These are phyloP conservation scores for Papilio xuthus DNA, from an alignment of 1,140 invertebrate genomes.

Conservation along the genomic window DNA sequence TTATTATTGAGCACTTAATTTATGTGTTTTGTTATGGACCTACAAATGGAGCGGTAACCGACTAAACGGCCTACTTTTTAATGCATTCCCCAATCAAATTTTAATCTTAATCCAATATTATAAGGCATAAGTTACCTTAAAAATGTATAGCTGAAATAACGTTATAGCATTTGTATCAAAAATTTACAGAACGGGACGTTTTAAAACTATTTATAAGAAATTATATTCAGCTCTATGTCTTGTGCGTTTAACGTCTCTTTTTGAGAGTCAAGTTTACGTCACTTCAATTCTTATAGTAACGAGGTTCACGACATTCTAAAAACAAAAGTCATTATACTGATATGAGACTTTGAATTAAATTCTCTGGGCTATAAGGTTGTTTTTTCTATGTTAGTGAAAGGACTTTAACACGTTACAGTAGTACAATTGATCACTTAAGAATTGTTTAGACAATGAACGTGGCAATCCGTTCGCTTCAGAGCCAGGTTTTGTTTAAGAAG, in stretches of 20 bases:
- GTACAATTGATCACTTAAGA: slow-evolving; percentile 68
- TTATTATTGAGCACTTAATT: slow-evolving; percentile 82
- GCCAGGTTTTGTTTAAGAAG: slow-evolving; percentile 74
- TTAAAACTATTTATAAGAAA: slow-evolving; percentile 56
- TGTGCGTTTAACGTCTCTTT: slow-evolving; percentile 46
- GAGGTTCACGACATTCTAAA: slow-evolving; percentile 62
- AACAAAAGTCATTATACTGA: slow-evolving; percentile 47
- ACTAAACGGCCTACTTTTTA: slow-evolving; percentile 34
- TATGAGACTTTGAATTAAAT: slow-evolving; percentile 46
- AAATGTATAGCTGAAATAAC: slow-evolving; percentile 39
- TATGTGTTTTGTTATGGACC: slow-evolving; percentile 82
- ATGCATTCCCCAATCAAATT: slow-evolving; percentile 32
- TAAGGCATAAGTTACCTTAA: slow-evolving; percentile 40
- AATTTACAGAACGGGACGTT: slow-evolving; percentile 62
- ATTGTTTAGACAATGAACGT: slow-evolving; percentile 78
- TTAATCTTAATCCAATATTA: slow-evolving; percentile 32
- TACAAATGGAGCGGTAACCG: slow-evolving; percentile 57
- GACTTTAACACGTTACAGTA: slow-evolving; percentile 47
- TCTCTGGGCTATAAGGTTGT: slow-evolving; percentile 40
- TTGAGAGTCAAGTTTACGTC: slow-evolving; percentile 41
- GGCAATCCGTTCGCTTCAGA: slow-evolving; percentile 76
- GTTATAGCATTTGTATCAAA: slow-evolving; percentile 43
- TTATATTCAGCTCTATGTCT: slow-evolving; percentile 46
- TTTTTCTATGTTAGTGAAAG: slow-evolving; percentile 33
- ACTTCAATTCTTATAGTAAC: slow-evolving; percentile 56